These are phyloP conservation scores for Ormyrus pomaceus DNA, from an alignment of 2,888 invertebrate genomes.

Conservation along the genomic window DNA sequence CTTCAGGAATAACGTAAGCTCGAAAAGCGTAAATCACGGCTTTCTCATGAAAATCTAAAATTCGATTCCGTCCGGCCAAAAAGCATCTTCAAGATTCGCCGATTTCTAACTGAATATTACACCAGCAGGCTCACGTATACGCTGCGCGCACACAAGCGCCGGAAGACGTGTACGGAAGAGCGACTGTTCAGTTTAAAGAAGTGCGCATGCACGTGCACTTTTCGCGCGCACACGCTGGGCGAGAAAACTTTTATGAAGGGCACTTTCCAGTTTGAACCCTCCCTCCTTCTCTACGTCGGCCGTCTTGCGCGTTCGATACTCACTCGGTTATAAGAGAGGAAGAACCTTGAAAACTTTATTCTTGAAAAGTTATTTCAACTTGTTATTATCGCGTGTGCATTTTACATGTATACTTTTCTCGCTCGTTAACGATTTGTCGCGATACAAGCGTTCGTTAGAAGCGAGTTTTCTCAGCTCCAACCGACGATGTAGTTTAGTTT, in stretches of 20 bases:
- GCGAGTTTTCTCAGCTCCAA: too few relatives aligned
- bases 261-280: constrained; percentile 33
- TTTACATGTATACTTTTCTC: not conserved
- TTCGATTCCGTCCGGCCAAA: constrained; percentile 16
- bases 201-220: not conserved
- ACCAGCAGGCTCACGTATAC: not conserved
- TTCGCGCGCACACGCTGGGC: not conserved
- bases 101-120: constrained; percentile 16
- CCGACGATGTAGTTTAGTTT: too few relatives aligned
- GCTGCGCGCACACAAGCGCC: not conserved
- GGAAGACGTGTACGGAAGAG: not conserved
- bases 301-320: constrained; percentile 5
- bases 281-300: not conserved
- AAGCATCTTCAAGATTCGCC: constrained; percentile 5
- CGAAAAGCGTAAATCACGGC: too few relatives aligned
- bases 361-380: constrained; percentile 26
- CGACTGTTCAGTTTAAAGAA: constrained; percentile 5
- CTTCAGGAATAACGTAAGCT: too few relatives aligned
- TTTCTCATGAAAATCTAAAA: constrained; percentile 16
- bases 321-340: not conserved
- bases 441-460: too few relatives aligned
- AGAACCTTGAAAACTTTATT: constrained; percentile 43
- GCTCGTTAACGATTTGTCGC: too few relatives aligned
- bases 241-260: constrained; percentile 48
- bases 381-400: not conserved